Base-by-base conservation (phyloP, 2,888 invertebrate species). In the Caenorhabditis virilis region DNA sequence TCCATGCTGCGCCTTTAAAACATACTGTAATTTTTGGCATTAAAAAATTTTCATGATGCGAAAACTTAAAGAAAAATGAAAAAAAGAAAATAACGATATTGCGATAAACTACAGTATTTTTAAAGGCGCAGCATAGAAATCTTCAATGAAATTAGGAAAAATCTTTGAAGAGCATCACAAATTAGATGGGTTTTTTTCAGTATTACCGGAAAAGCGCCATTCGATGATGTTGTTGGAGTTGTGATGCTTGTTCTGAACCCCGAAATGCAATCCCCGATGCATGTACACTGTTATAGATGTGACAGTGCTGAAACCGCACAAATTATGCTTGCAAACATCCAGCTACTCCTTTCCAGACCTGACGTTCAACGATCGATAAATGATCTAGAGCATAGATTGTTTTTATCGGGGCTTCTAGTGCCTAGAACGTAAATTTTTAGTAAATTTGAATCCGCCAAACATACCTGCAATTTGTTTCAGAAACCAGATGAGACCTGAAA, bases 171-270 rank as follows among this genome's bases (percentile, higher is more conserved):
- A 20, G 35, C 1, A 45, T 2, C 27, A 15, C 20, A n/a, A 35
- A 13, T 18, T 39, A 41, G 26, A 7, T 25, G 6, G 11, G 4
- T 25, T 23, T 20, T n/a, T 18, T 72, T 91, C 83, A 91, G 91
- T 18, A 90, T 91, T 78, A 92, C 92, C 71, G 90, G 91, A 60
- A 73, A 83, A 22, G 78, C 83, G 15, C 86, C 86, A 0, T 85
- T 87, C 71, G 91, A 91, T 54, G 95, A 97, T 83, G 89, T 95
- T 39, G 94, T 95, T 42, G 92, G 93, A 1, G 92, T 92, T 78
- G 93, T 95, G 56, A 88, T 95, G 70, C 87, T 95, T 45, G 88
- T 95, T 1, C 93, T 92, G 84, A 95, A 95, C 86, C 94, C 95
- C 0, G 89, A 92, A 55, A 94, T 94, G 9, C 91, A 91, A 75